These are phyloP conservation scores for Cremastobaeus sp. DNA, from an alignment of 2,888 invertebrate genomes.

Conservation along the genomic window DNA sequence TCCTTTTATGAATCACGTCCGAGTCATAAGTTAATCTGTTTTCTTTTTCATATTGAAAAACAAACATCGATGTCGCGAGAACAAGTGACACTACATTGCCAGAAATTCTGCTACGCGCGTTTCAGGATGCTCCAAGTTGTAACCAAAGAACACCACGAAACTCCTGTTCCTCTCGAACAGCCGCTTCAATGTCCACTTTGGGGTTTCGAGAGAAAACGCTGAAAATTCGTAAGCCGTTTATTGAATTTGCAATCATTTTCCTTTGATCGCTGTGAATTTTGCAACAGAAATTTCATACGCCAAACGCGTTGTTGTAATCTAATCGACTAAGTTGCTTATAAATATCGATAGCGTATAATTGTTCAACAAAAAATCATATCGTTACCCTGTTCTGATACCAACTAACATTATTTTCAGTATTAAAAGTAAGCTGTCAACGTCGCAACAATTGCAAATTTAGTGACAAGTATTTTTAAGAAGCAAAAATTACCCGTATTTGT, in stretches of 20 bases:
- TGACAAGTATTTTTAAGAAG: too few relatives aligned
- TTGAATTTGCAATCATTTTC: neutral
- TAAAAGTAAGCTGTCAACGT: conserved; percentile 4
- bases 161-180: too few relatives aligned
- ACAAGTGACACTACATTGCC: conserved; percentile 14
- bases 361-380: neutral
- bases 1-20: conserved; percentile 35
- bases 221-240: conserved; percentile 15
- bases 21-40: conserved; percentile 16
- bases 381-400: too few relatives aligned
- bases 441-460: conserved; percentile 2
- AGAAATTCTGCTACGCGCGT: conserved; percentile 11
- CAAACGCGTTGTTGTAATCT: too few relatives aligned
- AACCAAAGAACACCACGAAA: too few relatives aligned
- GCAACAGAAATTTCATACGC: conserved; percentile 5
- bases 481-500: neutral
- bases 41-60: conserved; percentile 51
- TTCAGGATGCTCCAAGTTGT: neutral
- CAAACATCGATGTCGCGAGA: neutral
- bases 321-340: too few relatives aligned
- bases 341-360: neutral
- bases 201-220: neutral
- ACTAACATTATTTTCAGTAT: neutral
- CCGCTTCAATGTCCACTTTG: neutral
- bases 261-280: neutral